Conservation (phyloP, 2,888 invertebrate genomes). For the Drosophila affinis region DNA sequence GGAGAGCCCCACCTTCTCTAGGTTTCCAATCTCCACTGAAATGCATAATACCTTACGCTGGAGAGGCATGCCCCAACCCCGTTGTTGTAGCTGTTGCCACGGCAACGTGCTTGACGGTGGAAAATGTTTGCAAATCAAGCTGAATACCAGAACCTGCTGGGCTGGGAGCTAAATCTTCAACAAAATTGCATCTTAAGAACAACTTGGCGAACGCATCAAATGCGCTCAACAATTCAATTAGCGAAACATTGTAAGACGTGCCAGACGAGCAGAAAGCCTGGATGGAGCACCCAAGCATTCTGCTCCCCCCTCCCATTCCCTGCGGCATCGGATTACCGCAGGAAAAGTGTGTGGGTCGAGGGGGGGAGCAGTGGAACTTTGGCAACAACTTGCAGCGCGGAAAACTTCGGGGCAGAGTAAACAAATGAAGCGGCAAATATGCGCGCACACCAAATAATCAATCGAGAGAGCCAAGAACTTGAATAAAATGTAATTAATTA, state of each 20-base stretch:
- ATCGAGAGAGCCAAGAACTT: conserved; percentile 51
- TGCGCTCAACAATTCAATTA: conserved; percentile 72
- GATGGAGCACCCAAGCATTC: background rate
- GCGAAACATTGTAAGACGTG: conserved; percentile 44
- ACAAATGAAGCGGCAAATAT: conserved; percentile 49
- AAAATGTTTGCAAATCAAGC: conserved; percentile 16
- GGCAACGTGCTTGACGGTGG: conserved; percentile 11
- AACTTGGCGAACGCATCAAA: conserved; percentile 60
- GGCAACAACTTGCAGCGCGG: conserved; percentile 15
- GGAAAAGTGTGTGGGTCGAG: background rate
- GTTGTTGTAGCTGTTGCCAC: background rate
- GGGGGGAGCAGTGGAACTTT: conserved; percentile 18
- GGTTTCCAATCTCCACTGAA: background rate
- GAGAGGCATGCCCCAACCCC: background rate
- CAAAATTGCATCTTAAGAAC: conserved; percentile 41
- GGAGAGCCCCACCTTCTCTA: background rate
- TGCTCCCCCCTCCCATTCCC: too few relatives aligned
- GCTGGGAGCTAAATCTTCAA: conserved; percentile 29
- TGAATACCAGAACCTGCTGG: background rate
- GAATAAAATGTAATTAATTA: conserved; percentile 72
- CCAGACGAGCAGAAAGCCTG: conserved; percentile 8
- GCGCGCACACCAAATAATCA: conserved; percentile 58
- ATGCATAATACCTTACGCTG: background rate
- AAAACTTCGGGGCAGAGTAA: conserved; percentile 26
- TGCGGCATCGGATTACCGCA: conserved; percentile 29